A percentile compares a stretch with the other conserved stretches of the same genome.
Conservation (phyloP, 1,140 invertebrate genomes). For the Microvelia longipes region DNA sequence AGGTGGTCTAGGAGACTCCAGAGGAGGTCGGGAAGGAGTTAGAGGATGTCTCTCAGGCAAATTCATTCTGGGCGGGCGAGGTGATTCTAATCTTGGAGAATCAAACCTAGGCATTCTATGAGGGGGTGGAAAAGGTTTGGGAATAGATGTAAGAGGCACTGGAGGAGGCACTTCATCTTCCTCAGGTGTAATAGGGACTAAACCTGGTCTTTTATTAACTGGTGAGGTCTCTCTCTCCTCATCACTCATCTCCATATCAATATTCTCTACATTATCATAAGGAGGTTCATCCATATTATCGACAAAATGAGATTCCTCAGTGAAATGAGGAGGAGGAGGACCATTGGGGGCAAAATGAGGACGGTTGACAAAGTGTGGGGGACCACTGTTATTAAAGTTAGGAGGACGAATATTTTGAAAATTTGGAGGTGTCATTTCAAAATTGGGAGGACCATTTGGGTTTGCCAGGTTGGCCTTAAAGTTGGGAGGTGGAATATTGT, state of each 20-base stretch:
- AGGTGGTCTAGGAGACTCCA: neutral
- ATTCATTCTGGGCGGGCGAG: neutral
- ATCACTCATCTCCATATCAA: constrained; percentile 58
- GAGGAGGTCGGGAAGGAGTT: neutral
- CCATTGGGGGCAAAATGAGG: neutral
- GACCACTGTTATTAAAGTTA: neutral
- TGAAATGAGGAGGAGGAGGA: neutral
- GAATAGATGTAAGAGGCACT: neutral
- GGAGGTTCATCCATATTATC: neutral
- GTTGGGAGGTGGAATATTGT: neutral
- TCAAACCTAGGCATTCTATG: neutral
- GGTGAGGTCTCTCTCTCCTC: constrained; percentile 33
- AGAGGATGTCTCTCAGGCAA: neutral
- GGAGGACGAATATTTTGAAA: no score
- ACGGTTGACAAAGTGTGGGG: constrained; percentile 2
- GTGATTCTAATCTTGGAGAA: neutral
- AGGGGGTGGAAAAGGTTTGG: neutral
- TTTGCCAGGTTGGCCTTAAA: neutral
- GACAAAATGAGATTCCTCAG: neutral
- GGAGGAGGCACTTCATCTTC: neutral
- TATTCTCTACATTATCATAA: constrained; percentile 42
- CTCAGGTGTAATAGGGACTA: neutral
- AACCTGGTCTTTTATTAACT: neutral
- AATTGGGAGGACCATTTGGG: neutral
- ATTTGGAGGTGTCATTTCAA: neutral